Evolutionary conservation across 2,888 invertebrate species (phyloP), one percentile per base, ranked within the genome.

Genomic region (Apamea monoglypha): DNA sequence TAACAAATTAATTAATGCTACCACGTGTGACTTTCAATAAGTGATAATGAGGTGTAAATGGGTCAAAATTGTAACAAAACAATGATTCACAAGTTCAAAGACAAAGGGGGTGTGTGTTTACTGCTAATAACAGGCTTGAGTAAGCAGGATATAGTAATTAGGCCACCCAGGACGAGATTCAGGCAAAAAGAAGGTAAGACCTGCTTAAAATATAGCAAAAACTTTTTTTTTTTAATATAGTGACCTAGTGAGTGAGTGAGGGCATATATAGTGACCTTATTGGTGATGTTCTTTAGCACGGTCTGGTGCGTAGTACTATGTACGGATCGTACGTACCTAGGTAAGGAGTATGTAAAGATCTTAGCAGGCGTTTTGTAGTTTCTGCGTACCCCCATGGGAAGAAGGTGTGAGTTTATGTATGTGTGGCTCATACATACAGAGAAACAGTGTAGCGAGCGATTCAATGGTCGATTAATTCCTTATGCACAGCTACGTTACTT

Each of bases 41-140:
- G n/a, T 72, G 80, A 87, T 81, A 87, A 78, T 78, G 50, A 75
- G 40, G 64, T 74, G 44, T 56, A 69, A 73, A 59, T 53, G 78
- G 85, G 81, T 86, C 81, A 87, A 83, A 83, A 53, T 81, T 81
- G 63, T 68, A 80, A 79, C 81, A 87, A 81, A 74, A 40, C 18
- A 82, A 83, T 87, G 86, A 89, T 80, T 82, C 86, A 88, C 69
- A 36, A 76, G 77, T 85, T 78, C 81, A 84, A 81, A 77, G 71
- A 89, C 81, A 86, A 88, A 87, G 75, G 68, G 7, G 50, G 25
- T 74, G 44, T 25, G 14, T 77, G 36, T 53, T 78, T 82, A 70
- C n/a, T 32, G 61, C 8, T 36, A 71, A 56, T 50, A 16, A 47
- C 29, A 21, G 7, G 7, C 21, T 29, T 64, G 56, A 61, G 2